Base-by-base conservation (phyloP, 2,888 invertebrate genomes). In the Augiades crinisus region DNA sequence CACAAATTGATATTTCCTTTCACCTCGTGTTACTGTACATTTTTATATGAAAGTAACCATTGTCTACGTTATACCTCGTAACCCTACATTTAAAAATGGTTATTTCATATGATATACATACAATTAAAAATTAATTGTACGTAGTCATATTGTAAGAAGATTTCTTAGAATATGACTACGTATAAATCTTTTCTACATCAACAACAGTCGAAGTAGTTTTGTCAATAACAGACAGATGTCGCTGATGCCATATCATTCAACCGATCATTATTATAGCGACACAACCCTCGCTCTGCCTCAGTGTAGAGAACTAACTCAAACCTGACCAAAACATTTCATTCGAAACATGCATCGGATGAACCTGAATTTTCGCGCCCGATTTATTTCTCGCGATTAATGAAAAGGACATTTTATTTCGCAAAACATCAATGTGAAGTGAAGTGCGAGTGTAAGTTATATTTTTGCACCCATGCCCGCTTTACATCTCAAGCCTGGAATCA, bases 401-500 rank as follows among this genome's bases (percentile, higher is more conserved):
- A 62, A 66, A 67, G 57, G 54, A 62, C 61, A 53, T 55, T 60
- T 52, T 55, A 64, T 59, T 54, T 57, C 54, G 47, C 57, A 53
- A 59, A 57, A 47, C 63, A 63, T 72, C 61, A 64, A 75, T 74
- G 79, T 82, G 74, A 69, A 74, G 82, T 85, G 78, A 61, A 75
- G 78, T 82, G 75, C 55, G 31, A 51, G 61, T 61, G 54, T 46
- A 27, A 50, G 43, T 55, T 52, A 44, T 53, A 57, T 54, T 62
- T 56, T 58, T 44, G 58, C 61, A 77, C 71, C 69, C 69, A 90
- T 90, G 90, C 90, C 90, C 67, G 80, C 89, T 55, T 62, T 90
- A 81, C 85, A 90, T 58, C 76, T 90, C 60, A 89, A 89, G 67
- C 85, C 89, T 58, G 88, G 89, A 75, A 75, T 90, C 58, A 88